A percentile compares a stretch with the other conserved stretches of the same genome.
These are phyloP conservation scores for Philaenus spumarius DNA, from an alignment of 1,140 invertebrate species.

Conservation along the genomic window DNA sequence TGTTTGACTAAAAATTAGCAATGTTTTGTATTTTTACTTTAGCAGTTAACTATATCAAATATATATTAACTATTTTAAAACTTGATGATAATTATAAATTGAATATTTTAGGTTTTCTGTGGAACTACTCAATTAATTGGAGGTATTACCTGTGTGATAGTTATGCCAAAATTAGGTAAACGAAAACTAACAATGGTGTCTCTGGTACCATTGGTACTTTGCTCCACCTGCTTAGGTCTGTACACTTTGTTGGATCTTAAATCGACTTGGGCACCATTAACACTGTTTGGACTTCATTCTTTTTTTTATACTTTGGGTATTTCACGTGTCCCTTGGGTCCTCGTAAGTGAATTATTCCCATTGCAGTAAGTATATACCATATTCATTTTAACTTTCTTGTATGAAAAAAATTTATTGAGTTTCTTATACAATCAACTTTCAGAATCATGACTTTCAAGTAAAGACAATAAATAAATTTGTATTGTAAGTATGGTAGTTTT, in stretches of 20 bases:
- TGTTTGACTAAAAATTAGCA: no score
- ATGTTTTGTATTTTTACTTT: no score
- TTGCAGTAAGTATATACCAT: conserved; percentile 23
- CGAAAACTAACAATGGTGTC: conserved; percentile 33
- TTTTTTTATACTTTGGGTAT: conserved; percentile 27
- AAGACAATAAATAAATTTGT: conserved; percentile 12
- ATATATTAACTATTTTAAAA: no score
- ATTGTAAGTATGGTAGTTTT: background rate
- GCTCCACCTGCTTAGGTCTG: conserved; percentile 17
- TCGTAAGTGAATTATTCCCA: conserved; percentile 32
- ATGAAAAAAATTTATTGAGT: background rate
- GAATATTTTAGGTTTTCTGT: conserved; percentile 2
- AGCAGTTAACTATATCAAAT: background rate
- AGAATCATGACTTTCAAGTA: background rate
- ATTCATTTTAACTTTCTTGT: background rate
- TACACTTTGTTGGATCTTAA: conserved; percentile 19
- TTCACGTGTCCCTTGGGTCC: conserved; percentile 30
- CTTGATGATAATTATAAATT: conserved; percentile 1
- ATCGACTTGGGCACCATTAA: conserved; percentile 22
- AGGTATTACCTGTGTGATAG: conserved; percentile 12
- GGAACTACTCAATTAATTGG: conserved; percentile 9
- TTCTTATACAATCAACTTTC: background rate
- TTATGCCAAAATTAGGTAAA: conserved; percentile 32
- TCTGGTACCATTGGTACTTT: conserved; percentile 17
- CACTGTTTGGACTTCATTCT: conserved; percentile 22